Evolutionary conservation across 1,140 invertebrate genomes (phyloP).

Genomic region (Macrobrachium rosenbergii): DNA sequence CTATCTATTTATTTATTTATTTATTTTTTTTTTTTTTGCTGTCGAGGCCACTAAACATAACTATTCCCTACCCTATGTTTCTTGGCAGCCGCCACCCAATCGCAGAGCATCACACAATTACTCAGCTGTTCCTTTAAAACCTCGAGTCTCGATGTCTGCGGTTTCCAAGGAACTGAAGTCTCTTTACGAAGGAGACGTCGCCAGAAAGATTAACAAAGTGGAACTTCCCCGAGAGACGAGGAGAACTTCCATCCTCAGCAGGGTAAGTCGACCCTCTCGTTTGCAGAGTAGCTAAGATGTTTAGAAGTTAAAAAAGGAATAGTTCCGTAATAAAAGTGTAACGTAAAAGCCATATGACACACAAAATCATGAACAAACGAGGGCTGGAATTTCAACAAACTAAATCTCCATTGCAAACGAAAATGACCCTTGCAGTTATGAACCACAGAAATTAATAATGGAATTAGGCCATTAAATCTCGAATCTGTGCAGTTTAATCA

Average conservation of each 20-base stretch:
- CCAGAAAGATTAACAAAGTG: constrained; percentile 38
- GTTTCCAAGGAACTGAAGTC: constrained; percentile 19
- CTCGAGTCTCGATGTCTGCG: not conserved
- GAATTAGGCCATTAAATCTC: too few relatives aligned
- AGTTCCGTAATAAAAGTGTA: too few relatives aligned
- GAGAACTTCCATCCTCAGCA: constrained; percentile 39
- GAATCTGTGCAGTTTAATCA: too few relatives aligned
- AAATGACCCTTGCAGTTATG: too few relatives aligned
- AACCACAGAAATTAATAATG: too few relatives aligned
- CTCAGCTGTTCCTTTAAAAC: constrained; percentile 1
- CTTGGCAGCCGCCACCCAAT: not conserved
- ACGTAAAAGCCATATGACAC: too few relatives aligned
- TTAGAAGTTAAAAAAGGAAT: too few relatives aligned
- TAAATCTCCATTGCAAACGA: too few relatives aligned
- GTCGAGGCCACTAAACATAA: not conserved
- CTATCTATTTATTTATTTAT: not conserved
- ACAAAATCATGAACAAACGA: too few relatives aligned
- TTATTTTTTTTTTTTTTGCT: constrained; percentile 25
- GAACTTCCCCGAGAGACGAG: constrained; percentile 3
- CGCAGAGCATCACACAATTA: constrained; percentile 7
- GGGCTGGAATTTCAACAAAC: too few relatives aligned
- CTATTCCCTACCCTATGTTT: not conserved
- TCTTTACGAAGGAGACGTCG: constrained; percentile 42
- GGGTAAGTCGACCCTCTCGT: constrained; percentile 9
- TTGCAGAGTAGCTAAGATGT: too few relatives aligned